Evolutionary conservation across 2,888 invertebrate species (phyloP), one percentile per base, ranked within the genome.

Genomic region (Quadroppia sp.): DNA sequence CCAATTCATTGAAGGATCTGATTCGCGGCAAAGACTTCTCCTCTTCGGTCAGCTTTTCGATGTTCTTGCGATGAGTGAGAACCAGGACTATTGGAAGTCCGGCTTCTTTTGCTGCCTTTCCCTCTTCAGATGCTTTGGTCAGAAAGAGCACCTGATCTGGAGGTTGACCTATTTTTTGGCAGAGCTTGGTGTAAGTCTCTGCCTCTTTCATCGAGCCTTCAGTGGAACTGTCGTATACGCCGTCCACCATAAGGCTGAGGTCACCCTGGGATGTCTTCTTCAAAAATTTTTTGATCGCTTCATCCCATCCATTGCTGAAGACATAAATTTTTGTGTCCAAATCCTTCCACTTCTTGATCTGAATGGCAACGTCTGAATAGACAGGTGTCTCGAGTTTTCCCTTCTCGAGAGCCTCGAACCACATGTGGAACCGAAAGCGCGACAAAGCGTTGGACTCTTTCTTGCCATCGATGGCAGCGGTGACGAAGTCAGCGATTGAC

Each of bases 331-430:
- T 75, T 30, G 73, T 73, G 30, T 71, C 48, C 2, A 56, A 15
- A 36, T 72, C 72, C 20, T 45, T 64, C 75, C 75, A 75, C 30
- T 59, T 45, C 36, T 67, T 72, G 30, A 73, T 36, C 69, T 75
- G 71, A 50, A 72, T 72, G n/a, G 72, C 61, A 3, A 75, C 75
- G 50, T 75, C 75, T 2, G 71, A 71, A 40, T 75, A 75, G 67
- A 75, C 67, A 1, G 75, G 69, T 2, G 75, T 75, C 9, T 15
- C 9, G 6, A 75, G 1, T 15, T 45, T 32, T 7, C 36, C 53
- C 30, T 75, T 67, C 7, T 72, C 36, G 42, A 48, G 73, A 25
- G 59, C 75, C n/a, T 75, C 72, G 30, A 75, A 75, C 75, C 75
- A 75, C 64, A 75, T 61, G 23, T 75, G 59, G 28, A 74, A 74